These are phyloP conservation scores for Heliopora coerulea DNA, from an alignment of 92 coral and sea anemone species.

Conservation along the genomic window DNA sequence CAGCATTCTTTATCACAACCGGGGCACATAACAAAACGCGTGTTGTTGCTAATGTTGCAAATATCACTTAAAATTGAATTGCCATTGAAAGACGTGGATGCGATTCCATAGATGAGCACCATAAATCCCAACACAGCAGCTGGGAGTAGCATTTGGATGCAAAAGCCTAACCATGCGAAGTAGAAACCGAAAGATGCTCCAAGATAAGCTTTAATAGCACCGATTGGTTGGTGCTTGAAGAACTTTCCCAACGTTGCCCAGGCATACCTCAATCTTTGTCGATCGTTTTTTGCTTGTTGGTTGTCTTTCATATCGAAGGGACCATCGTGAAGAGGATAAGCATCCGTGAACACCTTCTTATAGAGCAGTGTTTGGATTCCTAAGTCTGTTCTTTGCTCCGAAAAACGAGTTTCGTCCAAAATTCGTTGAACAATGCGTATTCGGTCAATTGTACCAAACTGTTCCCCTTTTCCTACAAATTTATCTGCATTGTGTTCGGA, in stretches of 20 bases:
- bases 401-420: conserved; percentile 12
- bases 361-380: conserved; percentile 3
- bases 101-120: conserved; percentile 78
- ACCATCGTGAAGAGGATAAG: conserved; percentile 80
- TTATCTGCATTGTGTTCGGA: background rate
- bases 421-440: conserved; percentile 13
- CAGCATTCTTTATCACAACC: conserved; percentile 79
- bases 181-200: conserved; percentile 70
- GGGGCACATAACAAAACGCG: conserved; percentile 79
- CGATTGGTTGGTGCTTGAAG: conserved; percentile 83
- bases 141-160: conserved; percentile 84
- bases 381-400: background rate
- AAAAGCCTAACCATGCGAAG: conserved; percentile 94
- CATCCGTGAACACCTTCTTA: conserved; percentile 45
- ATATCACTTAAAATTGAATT: conserved; percentile 68
- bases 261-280: conserved; percentile 74
- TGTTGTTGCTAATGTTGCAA: conserved; percentile 66
- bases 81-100: conserved; percentile 27
- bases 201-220: conserved; percentile 73
- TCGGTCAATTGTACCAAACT: conserved; percentile 9
- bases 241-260: conserved; percentile 88
- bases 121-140: conserved; percentile 71
- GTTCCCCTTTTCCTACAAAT: conserved; percentile 6
- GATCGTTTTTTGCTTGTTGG: conserved; percentile 59
- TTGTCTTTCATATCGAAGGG: conserved; percentile 49